phyloP scores from a whole-genome alignment of 2,113 vertebrate genomes.

The Phrynocephalus versicolor region DNA sequence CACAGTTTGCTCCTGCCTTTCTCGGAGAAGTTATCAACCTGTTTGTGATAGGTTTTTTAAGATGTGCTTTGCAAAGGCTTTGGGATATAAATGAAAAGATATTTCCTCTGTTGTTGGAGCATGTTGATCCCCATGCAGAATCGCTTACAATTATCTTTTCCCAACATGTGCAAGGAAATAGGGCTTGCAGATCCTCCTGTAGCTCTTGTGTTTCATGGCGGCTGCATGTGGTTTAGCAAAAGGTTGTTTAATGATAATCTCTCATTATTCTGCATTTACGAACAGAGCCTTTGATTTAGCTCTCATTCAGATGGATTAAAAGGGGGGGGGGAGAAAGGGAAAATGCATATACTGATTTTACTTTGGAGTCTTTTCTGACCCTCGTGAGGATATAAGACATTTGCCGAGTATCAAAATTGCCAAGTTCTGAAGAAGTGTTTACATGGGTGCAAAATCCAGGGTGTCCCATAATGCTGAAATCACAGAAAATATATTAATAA shows the following conservation, averaged over 20 bases:
- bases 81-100: not conserved
- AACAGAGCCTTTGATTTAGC: not conserved
- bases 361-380: no score
- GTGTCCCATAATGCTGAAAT: no score
- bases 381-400: no score
- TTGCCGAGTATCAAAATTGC: no score
- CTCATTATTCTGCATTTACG: not conserved
- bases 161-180: not conserved
- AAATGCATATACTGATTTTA: no score
- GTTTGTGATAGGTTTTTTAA: not conserved
- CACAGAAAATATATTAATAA: no score
- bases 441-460: no score
- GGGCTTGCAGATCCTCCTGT: not conserved
- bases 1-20: not conserved
- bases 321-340: not conserved
- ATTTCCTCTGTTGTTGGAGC: not conserved
- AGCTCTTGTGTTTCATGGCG: not conserved
- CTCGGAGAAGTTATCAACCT: not conserved
- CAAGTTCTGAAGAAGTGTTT: no score
- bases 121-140: not conserved
- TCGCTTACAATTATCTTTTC: not conserved
- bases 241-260: rapidly evolving
- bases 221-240: not conserved
- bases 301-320: not conserved
- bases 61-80: not conserved